Evolutionary conservation across 1,140 invertebrate genomes (phyloP).

Genomic region (Hylaeus volcanicus): DNA sequence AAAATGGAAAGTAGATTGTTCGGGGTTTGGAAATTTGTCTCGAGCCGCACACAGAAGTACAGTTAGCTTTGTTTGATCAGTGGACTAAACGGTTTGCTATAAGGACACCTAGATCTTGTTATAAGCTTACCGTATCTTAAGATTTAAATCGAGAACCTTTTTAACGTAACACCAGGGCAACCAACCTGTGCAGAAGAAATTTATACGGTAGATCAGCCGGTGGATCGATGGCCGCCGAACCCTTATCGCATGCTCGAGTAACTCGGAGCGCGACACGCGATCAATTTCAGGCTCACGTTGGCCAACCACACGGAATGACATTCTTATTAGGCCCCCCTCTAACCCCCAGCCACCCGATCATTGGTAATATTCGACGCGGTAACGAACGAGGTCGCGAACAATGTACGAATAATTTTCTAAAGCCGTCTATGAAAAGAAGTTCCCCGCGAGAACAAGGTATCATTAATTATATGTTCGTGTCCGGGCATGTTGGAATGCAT

Average conservation of each 20-base stretch:
- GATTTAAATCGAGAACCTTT: too few species aligned
- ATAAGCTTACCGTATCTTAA: too few species aligned
- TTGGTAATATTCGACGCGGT: background rate
- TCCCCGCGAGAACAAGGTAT: slow-evolving; percentile 34
- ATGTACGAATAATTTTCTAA: slow-evolving; percentile 32
- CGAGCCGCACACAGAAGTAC: too few species aligned
- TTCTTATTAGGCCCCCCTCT: background rate
- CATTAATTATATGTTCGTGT: slow-evolving; percentile 37
- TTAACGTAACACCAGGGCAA: too few species aligned
- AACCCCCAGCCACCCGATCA: background rate
- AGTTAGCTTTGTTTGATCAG: too few species aligned
- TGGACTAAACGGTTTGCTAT: too few species aligned
- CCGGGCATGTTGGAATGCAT: slow-evolving; percentile 39
- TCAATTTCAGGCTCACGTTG: background rate
- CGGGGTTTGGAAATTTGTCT: too few species aligned
- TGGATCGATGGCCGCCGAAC: too few species aligned
- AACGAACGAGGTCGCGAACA: slow-evolving; percentile 30
- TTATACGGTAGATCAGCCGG: too few species aligned
- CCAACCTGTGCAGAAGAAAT: too few species aligned
- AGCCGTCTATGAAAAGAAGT: background rate
- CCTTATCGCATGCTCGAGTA: background rate
- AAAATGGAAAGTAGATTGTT: too few species aligned
- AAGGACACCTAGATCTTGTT: too few species aligned
- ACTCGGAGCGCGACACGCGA: background rate
- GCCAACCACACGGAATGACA: background rate